Conservation (phyloP, 2,797 vertebrate species). For the Hydrocynus forskahlii region DNA sequence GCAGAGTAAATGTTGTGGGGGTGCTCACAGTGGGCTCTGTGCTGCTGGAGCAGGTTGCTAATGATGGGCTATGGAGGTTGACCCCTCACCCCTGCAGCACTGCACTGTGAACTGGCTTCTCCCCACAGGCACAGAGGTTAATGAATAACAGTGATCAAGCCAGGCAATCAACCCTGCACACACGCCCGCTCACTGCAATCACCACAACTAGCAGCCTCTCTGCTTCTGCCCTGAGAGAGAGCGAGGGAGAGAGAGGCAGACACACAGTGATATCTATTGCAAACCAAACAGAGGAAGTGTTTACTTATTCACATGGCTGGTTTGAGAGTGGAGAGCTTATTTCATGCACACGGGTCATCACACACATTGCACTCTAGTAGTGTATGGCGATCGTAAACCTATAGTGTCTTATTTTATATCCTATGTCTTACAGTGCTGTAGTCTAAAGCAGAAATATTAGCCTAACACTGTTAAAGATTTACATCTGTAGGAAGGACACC, state of each 20-base stretch:
- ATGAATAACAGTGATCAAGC: slow-evolving; percentile 55
- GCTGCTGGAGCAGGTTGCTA: slow-evolving; percentile 30
- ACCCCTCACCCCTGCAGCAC: slow-evolving; percentile 40
- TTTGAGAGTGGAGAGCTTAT: slow-evolving; percentile 19
- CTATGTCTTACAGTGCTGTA: not conserved
- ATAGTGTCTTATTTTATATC: not conserved
- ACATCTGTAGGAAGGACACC: not conserved
- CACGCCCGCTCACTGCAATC: slow-evolving; percentile 18
- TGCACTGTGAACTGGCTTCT: slow-evolving; percentile 10
- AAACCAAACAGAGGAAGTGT: slow-evolving; percentile 40
- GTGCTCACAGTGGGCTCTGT: not conserved
- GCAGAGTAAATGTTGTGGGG: not conserved
- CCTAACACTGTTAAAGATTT: not conserved
- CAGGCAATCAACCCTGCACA: slow-evolving; percentile 39
- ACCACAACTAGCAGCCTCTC: not conserved
- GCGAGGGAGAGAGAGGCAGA: not conserved
- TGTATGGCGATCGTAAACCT: not conserved
- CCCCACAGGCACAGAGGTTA: slow-evolving; percentile 46
- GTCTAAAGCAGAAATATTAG: not conserved
- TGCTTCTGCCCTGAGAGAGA: slow-evolving; percentile 41
- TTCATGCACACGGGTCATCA: slow-evolving; percentile 16
- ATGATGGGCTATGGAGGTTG: slow-evolving; percentile 49
- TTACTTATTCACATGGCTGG: slow-evolving; percentile 37
- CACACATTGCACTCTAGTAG: slow-evolving; percentile 17
- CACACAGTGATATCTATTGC: slow-evolving; percentile 23